Evolutionary conservation across 2,113 vertebrate genomes (phyloP).

Genomic region (Trichomycterus rosablanca): DNA sequence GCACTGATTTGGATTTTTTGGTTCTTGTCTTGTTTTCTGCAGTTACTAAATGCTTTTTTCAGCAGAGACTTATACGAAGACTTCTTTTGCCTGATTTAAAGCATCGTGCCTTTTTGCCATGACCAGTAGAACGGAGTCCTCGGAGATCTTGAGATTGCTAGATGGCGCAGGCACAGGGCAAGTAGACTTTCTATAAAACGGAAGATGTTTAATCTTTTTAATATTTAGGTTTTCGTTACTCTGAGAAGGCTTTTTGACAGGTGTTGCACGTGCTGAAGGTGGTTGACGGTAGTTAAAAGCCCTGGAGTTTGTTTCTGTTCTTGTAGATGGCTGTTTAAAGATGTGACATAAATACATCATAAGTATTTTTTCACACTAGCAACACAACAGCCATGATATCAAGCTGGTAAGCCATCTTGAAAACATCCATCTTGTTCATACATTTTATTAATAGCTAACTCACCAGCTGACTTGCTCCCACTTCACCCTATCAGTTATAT

Average conservation of each 20-base stretch:
- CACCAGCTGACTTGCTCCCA: conserved; percentile 43
- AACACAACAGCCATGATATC: conserved; percentile 39
- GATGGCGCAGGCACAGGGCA: neutral
- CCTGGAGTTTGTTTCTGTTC: no score
- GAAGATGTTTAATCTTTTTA: no score
- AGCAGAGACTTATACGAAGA: conserved; percentile 51
- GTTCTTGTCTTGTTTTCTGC: conserved; percentile 39
- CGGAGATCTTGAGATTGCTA: neutral
- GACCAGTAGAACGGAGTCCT: neutral
- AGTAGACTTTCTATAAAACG: no score
- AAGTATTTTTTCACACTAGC: conserved; percentile 45
- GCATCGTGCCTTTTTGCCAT: conserved; percentile 28
- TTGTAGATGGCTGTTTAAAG: neutral
- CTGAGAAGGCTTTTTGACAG: no score
- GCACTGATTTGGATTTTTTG: conserved; percentile 64
- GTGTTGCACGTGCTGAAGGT: no score
- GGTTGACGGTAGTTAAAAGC: no score
- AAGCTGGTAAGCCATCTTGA: conserved; percentile 39
- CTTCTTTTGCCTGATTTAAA: no score
- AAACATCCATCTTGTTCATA: conserved; percentile 45
- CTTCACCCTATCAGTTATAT: conserved; percentile 48
- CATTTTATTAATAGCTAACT: conserved; percentile 41
- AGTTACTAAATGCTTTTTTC: neutral
- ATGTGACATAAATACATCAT: conserved; percentile 64
- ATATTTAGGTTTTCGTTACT: no score